Base-by-base conservation (phyloP, 2,113 vertebrate species). In the Hucho hucho region DNA sequence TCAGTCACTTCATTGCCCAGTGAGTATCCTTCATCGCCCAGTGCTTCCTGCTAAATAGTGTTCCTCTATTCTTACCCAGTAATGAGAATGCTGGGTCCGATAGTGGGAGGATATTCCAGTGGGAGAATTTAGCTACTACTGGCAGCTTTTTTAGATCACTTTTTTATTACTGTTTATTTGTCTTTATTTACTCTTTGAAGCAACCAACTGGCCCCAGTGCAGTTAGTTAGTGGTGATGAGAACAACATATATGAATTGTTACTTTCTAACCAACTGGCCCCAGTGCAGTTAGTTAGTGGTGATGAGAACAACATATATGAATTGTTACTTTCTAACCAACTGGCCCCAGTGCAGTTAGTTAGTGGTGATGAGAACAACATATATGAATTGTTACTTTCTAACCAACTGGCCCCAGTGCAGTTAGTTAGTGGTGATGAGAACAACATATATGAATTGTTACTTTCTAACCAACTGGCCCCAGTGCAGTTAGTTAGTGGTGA, bases 1-100 rank as follows among this genome's bases (percentile, higher is more conserved):
- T 98, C 93, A 94, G 94, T 83, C 93, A 98, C 89, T 99, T 99
- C 91, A 97, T 99, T 89, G 92, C 95, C 84, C 97, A 97, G 98
- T 98, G 92, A 97, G 96, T 96, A 68, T 75, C 43, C 24, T 69
- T 32, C 18, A 3, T 32, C 22, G 1, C n/a, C 20, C 4, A 63
- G 12, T 63, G 24, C 67, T 47, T n/a, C 18, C 29, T 67, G 29
- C 3, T 28, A 67, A 7, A 29, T 12, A 3, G 58, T 61, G n/a
- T 61, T 61, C 2, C 58, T 61, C 6, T 24, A 22, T 61, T 13
- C n/a, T 6, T 61, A 53, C 49, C 24, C 58, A 59, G 58, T 59
- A 11, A 24, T 61, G n/a, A 43, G 37, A 9, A 43, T 43, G 37
- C 37, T 43, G 37, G 37, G 9, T 11, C 9, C 9, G 37, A 43